Evolutionary conservation across 2,888 invertebrate species (phyloP).

Genomic region (Iphiclides podalirius): DNA sequence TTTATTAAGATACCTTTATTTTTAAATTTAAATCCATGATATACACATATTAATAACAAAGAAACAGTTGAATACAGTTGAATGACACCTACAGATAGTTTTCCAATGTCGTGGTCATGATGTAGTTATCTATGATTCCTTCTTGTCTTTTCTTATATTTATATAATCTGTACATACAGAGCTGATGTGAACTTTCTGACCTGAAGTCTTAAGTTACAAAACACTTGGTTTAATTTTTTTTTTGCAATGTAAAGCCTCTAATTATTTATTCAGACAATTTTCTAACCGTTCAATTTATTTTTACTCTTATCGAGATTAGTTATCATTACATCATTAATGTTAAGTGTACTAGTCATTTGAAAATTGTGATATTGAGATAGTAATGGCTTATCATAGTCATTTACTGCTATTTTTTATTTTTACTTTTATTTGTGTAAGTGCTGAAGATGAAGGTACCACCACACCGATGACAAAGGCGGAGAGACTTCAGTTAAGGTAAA

Average conservation of each 20-base stretch:
- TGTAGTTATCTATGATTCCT: constrained; percentile 7
- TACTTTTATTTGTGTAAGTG: constrained; percentile 62
- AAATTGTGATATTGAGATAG: constrained; percentile 54
- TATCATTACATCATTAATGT: constrained; percentile 2
- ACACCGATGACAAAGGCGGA: constrained; percentile 82
- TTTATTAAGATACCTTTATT: no score
- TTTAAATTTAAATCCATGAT: no score
- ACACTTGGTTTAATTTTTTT: constrained; percentile 4
- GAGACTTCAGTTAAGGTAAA: constrained; percentile 82
- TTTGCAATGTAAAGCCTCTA: constrained; percentile 28
- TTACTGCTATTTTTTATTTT: constrained; percentile 64
- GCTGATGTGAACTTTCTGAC: neutral
- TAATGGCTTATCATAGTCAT: constrained; percentile 62
- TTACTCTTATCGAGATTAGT: constrained; percentile 3
- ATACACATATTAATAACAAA: no score
- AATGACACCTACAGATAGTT: no score
- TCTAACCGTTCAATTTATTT: constrained; percentile 19
- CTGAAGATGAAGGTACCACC: constrained; percentile 55
- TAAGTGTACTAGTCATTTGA: constrained; percentile 41
- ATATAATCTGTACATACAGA: constrained; percentile 9
- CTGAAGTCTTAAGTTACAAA: neutral
- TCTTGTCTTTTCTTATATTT: constrained; percentile 7
- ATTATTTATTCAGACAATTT: constrained; percentile 7
- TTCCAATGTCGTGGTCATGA: constrained; percentile 2
- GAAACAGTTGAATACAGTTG: no score